Base-by-base conservation (phyloP, 2,888 invertebrate species). In the Apamea sordens region DNA sequence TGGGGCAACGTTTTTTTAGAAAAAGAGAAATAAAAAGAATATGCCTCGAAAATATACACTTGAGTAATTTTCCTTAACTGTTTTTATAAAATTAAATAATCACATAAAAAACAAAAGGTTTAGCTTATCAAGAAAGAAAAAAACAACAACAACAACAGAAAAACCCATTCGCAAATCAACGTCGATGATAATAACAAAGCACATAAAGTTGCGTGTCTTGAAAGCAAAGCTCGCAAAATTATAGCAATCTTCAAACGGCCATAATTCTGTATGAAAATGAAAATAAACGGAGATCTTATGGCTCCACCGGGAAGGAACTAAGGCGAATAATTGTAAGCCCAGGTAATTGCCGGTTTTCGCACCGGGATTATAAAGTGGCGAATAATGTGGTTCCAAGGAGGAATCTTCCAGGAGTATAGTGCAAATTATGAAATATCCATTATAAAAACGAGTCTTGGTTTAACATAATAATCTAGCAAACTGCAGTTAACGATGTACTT, bases 261-360 rank as follows among this genome's bases (percentile, higher is more conserved):
- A 90, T 91, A 92, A 93, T 91, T 92, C 89, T 85, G 84, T 86
- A 91, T 88, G 88, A 91, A 92, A 93, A 93, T 90, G 85, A 92
- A 93, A 93, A 92, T 91, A 91, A 91, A 90, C 89, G 69, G 85
- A 86, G 89, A 89, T 89, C 89, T 92, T 90, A 89, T 89, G 85
- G 80, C 82, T 83, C 73, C 78, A 86, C 88, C 77, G 89, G 88
- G 90, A 89, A 92, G 92, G 90, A 94, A 93, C 91, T 89, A 85
- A 90, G 85, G 89, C 84, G 87, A 92, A 92, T 94, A 94, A 94
- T 94, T 93, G 92, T 89, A 83, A 90, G 89, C 85, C 88, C 82
- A 80, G 86, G 90, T 93, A 94, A 93, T 94, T 89, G 90, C 88
- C 82, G 90, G 92, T 90, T 91, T 90, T 91, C 89, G 88, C 89